Base-by-base conservation (phyloP, 2,113 vertebrate species). In the Corydoras maculifer region DNA sequence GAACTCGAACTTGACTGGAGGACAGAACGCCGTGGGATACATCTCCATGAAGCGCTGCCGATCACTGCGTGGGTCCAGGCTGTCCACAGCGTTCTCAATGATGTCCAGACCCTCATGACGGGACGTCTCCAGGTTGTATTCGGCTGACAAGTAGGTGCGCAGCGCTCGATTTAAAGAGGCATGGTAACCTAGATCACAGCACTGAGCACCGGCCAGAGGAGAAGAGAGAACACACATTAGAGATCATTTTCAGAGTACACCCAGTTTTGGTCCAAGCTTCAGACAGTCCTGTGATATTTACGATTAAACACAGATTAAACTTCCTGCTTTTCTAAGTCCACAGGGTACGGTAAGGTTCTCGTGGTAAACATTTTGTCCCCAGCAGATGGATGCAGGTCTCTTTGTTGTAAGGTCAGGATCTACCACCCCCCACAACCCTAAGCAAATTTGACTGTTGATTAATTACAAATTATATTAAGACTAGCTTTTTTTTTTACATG, bases 31-130 rank as follows among this genome's bases (percentile, higher is more conserved):
- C 0, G 90, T 90, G 9, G 96, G 95, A 82, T 91, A 98, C 97
- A 98, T 96, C 88, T 99, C 96, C 97, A 99, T 96, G 81, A 99
- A 96, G 76, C 97, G 91, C 87, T 99, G 97, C 14, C 97, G 93
- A 86, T 99, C 97, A 65, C 91, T 99, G 62, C 96, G 89, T 2
- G 94, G 95, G 82, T 99, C 97, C 87, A 99, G 82, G 76, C 91
- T 96, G 87, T 99, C 97, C 75, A 99, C 97, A 0, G 97, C 97
- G 32, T 96, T 99, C 84, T 99, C 97, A 50, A 99, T 97, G 76
- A 99, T 98, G 87, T 99, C 97, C 43, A 99, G 88, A 30, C 97
- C 97, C 80, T 99, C 96, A 2, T 98, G 97, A 67, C 97, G 93
- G n/a, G 96, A 98, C 1, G 96, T 98, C 88, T 99, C 97, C 68